Conservation (phyloP, 2,113 vertebrate species). For the Prinia subflava region DNA sequence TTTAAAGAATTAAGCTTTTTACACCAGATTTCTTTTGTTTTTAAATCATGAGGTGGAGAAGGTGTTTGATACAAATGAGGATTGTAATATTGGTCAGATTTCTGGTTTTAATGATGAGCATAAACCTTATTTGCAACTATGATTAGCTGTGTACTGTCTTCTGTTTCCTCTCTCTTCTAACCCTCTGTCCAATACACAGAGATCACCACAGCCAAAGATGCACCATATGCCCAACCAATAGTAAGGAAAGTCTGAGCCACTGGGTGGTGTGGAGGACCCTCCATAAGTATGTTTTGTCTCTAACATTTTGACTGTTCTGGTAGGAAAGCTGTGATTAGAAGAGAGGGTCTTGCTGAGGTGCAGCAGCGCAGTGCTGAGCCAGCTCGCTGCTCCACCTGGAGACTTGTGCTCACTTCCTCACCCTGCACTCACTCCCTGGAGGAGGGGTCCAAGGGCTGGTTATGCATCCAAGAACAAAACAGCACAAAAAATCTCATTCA, state of each 20-base stretch:
- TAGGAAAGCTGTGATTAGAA: background rate
- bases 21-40: background rate
- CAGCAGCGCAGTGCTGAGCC: background rate
- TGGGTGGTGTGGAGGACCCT: background rate
- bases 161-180: background rate
- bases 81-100: background rate
- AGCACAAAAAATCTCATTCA: background rate
- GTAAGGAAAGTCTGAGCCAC: background rate
- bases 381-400: background rate
- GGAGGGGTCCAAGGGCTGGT: background rate
- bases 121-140: background rate
- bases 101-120: background rate
- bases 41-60: background rate
- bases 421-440: background rate
- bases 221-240: background rate
- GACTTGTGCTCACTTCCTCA: background rate
- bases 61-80: background rate
- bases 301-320: background rate
- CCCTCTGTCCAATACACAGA: background rate
- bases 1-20: background rate
- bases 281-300: background rate
- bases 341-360: rapidly evolving
- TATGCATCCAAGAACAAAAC: background rate
- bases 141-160: background rate
- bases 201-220: background rate